These are phyloP conservation scores for Stegostoma tigrinum DNA, from an alignment of 2,113 vertebrate species.

Conservation along the genomic window DNA sequence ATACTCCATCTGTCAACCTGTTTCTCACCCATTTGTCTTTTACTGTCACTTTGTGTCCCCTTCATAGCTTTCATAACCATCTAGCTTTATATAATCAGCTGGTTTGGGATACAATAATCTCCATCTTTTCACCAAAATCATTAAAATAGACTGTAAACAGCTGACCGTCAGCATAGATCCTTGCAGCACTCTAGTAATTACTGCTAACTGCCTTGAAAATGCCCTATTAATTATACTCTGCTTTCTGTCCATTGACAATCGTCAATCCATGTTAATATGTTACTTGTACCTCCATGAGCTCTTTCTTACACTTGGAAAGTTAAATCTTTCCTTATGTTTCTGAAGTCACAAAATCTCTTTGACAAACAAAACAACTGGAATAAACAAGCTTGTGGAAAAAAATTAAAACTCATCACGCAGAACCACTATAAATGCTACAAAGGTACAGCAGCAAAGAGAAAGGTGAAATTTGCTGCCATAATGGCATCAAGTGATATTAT, in stretches of 20 bases:
- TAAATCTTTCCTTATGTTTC: not conserved
- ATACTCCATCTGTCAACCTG: not conserved
- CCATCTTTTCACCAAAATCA: not conserved
- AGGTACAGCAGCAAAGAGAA: not conserved
- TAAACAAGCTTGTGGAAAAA: not conserved
- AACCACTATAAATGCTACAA: not conserved
- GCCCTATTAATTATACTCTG: not conserved
- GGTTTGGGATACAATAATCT: too few species aligned
- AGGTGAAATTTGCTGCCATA: not conserved
- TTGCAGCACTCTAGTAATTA: not conserved
- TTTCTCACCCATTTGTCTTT: not conserved
- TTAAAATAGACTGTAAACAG: not conserved
- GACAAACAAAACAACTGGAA: not conserved
- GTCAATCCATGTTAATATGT: not conserved
- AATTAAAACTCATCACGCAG: not conserved
- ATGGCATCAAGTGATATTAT: not conserved
- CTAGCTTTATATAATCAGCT: not conserved
- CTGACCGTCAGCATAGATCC: not conserved
- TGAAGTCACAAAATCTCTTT: not conserved
- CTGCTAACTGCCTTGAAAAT: not conserved
- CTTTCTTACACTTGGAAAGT: not conserved
- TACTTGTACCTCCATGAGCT: not conserved
- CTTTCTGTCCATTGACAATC: not conserved
- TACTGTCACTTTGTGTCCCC: too few species aligned
- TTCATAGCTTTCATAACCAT: not conserved